phyloP scores from a whole-genome alignment of 1,140 invertebrate species.

The Ips nitidus region DNA sequence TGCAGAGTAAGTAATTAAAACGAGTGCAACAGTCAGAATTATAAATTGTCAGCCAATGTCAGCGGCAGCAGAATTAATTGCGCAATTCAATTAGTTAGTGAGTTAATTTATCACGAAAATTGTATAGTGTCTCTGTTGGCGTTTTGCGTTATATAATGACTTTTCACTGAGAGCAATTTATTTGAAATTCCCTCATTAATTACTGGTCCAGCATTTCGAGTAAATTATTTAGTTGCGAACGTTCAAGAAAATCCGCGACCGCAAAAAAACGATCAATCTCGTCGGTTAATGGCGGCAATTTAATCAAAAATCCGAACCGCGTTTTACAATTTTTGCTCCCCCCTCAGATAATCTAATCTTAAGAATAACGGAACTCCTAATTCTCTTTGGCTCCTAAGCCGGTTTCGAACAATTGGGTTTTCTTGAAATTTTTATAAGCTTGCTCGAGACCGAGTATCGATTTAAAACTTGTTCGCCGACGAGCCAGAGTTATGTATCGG shows the following conservation, averaged over 20 bases:
- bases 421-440: slow-evolving; percentile 3
- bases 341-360: background rate
- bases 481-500: no score
- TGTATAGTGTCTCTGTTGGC: no score
- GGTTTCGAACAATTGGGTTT: background rate
- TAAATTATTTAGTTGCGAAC: no score
- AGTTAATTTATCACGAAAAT: no score
- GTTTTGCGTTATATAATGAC: no score
- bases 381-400: slow-evolving; percentile 2
- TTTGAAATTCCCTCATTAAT: no score
- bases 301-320: background rate
- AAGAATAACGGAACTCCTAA: slow-evolving; percentile 3
- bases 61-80: slow-evolving; percentile 1
- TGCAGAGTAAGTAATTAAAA: slow-evolving; percentile 2
- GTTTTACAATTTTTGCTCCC: background rate
- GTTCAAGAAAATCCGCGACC: no score
- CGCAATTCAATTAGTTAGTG: background rate
- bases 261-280: no score
- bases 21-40: slow-evolving; percentile 3
- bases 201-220: no score
- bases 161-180: no score
- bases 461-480: background rate
- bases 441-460: background rate
- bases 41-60: background rate
- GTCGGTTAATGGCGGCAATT: background rate